Percentiles rank a stretch among this genome's conserved stretches.
Evolutionary conservation across 2,797 vertebrate genomes (phyloP).

Genomic region (Toxotes lorentzi): DNA sequence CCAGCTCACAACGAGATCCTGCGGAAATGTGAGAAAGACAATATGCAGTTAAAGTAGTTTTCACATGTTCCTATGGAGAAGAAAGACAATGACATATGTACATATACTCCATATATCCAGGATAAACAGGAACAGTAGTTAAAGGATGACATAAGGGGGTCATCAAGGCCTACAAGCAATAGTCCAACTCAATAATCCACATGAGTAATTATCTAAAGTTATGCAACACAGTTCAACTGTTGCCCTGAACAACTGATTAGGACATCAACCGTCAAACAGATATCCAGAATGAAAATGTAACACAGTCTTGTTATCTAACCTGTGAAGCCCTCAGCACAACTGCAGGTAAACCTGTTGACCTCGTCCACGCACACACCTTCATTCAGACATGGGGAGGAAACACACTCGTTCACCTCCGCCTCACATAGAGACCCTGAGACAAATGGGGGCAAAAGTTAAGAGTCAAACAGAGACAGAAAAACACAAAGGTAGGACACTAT

Average conservation of each 20-base stretch:
- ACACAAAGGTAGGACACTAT: background rate
- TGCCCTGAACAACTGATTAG: background rate
- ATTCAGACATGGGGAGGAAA: slow-evolving; percentile 92
- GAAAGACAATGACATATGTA: background rate
- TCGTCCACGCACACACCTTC: slow-evolving; percentile 91
- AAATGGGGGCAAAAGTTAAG: background rate
- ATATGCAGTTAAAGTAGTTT: background rate
- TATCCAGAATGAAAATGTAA: background rate
- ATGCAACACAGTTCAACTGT: background rate
- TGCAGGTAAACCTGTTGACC: slow-evolving; percentile 89
- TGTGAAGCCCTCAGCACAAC: slow-evolving; percentile 89
- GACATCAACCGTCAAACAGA: background rate
- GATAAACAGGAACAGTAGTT: background rate
- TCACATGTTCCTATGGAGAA: background rate
- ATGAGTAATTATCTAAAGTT: background rate
- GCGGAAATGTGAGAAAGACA: background rate
- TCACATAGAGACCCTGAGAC: slow-evolving; percentile 90
- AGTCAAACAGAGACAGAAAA: background rate
- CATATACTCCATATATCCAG: background rate
- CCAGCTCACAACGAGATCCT: slow-evolving; percentile 92
- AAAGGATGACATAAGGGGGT: too few species aligned
- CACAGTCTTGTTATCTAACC: slow-evolving; percentile 78
- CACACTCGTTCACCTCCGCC: slow-evolving; percentile 93
- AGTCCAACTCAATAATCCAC: background rate
- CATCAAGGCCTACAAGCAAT: background rate